phyloP scores from a whole-genome alignment of 2,888 invertebrate species.

The Polydrusus cervinus region DNA sequence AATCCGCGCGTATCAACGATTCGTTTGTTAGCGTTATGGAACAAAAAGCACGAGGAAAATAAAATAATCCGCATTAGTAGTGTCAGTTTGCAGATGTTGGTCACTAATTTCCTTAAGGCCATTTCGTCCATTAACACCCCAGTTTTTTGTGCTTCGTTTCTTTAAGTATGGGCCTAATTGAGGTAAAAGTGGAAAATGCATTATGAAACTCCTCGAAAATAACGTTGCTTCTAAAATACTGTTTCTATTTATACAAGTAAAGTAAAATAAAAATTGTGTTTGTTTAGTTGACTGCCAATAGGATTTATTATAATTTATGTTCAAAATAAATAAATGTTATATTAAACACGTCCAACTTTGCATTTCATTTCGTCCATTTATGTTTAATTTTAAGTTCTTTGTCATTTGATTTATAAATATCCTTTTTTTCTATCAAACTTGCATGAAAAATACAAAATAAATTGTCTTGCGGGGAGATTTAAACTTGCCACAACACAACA shows the following conservation, averaged over 20 bases:
- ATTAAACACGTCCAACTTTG: too few species aligned
- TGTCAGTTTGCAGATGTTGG: slow-evolving; percentile 28
- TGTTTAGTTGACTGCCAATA: too few species aligned
- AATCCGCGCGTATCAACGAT: slow-evolving; percentile 40
- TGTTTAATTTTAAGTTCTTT: too few species aligned
- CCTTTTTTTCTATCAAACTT: too few species aligned
- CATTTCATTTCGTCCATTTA: too few species aligned
- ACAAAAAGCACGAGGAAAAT: slow-evolving; percentile 14
- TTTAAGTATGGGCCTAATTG: slow-evolving; percentile 26
- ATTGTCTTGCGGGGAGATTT: too few species aligned
- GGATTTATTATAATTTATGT: too few species aligned
- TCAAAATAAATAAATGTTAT: too few species aligned
- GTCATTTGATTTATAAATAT: too few species aligned
- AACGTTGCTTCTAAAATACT: not conserved
- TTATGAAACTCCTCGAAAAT: slow-evolving; percentile 28
- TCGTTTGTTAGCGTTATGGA: slow-evolving; percentile 35
- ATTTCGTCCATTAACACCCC: slow-evolving; percentile 28
- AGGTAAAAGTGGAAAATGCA: slow-evolving; percentile 29
- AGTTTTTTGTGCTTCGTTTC: slow-evolving; percentile 24
- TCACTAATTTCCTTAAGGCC: slow-evolving; percentile 33
- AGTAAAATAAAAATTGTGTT: not conserved
- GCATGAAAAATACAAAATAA: too few species aligned
- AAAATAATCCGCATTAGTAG: slow-evolving; percentile 30
- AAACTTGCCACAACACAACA: too few species aligned
- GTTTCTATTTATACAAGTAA: not conserved